phyloP scores from a whole-genome alignment of 2,113 vertebrate genomes.

The Cyprinodon variegatus region DNA sequence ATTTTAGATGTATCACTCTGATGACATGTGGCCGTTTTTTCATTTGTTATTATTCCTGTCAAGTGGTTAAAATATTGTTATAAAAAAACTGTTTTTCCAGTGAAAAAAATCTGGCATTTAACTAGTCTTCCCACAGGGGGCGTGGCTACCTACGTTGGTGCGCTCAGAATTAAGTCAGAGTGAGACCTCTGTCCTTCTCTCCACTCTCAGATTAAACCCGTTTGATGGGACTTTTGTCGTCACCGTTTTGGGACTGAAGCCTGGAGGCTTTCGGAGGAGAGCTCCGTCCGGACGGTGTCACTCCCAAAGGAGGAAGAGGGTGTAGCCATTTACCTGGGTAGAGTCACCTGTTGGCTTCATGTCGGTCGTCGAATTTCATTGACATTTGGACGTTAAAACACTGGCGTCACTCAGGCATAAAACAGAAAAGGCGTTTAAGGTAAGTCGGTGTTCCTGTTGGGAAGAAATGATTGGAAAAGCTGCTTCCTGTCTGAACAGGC shows the following conservation, averaged over 20 bases:
- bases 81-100: no score
- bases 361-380: constrained; percentile 26
- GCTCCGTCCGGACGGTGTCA: constrained; percentile 56
- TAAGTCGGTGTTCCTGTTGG: constrained; percentile 33
- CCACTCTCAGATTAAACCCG: constrained; percentile 6
- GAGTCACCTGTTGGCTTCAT: constrained; percentile 32
- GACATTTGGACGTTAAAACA: constrained; percentile 21
- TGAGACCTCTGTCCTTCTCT: constrained; percentile 27
- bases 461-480: constrained; percentile 17
- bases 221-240: constrained; percentile 49
- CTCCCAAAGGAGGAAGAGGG: constrained; percentile 61
- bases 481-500: constrained; percentile 27
- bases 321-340: constrained; percentile 70
- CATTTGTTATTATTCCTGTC: no score
- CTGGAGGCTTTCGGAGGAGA: constrained; percentile 33
- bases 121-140: background rate
- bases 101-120: background rate
- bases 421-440: constrained; percentile 67
- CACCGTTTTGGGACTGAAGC: constrained; percentile 28
- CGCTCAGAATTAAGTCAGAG: constrained; percentile 23
- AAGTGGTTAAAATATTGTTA: no score
- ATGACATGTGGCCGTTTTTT: no score
- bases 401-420: constrained; percentile 65
- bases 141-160: constrained; percentile 1
- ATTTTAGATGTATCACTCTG: no score